Base-by-base conservation (phyloP, 2,113 vertebrate genomes). In the Pholis gunnellus region DNA sequence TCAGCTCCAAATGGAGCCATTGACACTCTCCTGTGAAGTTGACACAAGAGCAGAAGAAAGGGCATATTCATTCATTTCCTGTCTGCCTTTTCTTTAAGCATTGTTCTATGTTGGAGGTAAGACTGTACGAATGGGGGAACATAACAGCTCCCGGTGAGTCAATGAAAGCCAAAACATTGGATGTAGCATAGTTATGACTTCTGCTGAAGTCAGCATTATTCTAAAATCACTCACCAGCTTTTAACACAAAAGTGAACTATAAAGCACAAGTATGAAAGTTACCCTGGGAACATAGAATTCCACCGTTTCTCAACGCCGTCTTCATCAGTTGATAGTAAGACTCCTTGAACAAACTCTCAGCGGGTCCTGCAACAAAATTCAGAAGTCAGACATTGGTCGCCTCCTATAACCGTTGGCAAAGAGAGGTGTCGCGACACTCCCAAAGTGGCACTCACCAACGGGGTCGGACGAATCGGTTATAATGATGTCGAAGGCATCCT, bases 281-380 rank as follows among this genome's bases (percentile, higher is more conserved):
- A 99, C 98, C 98, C 95, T 99, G 98, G 90, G 97, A 99, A 90
- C 98, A 99, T 38, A 99, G 97, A 85, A 99, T 97, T 13, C 98
- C 98, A 1, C 96, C 97, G 1, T 96, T 95, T 59, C 96, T 94
- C 87, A 99, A 95, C 0, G 98, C 98, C 0, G 97, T 97, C 94
- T 98, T 99, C 98, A 99, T 99, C 83, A 99, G 95, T 88, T 99
- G 97, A 89, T 98, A 99, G 87, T 99, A 99, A 6, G 97, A 97
- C 87, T 99, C 97, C 91, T 99, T 99, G 90, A 99, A 99, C 91
- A 99, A 95, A 89, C 97, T 99, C 94, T 99, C 98, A 2, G 98
- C 98, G 3, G 98, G 98, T 83, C 97, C 96, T 98, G 91, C 36
- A 79, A 85, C 59, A 83, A 42, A 64, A 75, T 52, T 25, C 3